Conservation (phyloP, 2,888 invertebrate genomes). For the Lochmaea crataegi region DNA sequence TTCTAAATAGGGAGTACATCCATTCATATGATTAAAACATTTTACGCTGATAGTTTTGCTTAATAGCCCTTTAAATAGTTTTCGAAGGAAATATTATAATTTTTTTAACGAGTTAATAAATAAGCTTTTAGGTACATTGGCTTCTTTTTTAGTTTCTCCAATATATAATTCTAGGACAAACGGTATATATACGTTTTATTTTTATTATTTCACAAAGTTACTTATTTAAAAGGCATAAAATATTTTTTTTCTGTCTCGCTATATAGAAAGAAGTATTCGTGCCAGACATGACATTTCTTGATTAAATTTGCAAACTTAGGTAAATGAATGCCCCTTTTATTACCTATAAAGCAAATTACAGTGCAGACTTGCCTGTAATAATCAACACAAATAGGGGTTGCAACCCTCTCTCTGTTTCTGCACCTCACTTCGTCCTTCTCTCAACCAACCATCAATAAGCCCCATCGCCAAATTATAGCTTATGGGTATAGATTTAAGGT, state of each 20-base stretch:
- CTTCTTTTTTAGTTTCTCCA: too few relatives aligned
- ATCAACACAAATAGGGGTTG: slow-evolving; percentile 40
- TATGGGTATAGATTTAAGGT: slow-evolving; percentile 32
- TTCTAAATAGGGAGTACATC: slow-evolving; percentile 1
- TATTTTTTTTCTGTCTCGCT: background rate
- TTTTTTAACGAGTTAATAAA: background rate
- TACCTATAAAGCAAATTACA: slow-evolving; percentile 42
- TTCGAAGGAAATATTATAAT: background rate
- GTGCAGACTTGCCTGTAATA: slow-evolving; percentile 37
- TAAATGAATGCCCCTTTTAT: slow-evolving; percentile 38
- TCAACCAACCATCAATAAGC: slow-evolving; percentile 19
- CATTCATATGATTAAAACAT: slow-evolving; percentile 8
- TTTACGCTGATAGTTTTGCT: slow-evolving; percentile 13
- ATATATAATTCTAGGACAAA: too few relatives aligned
- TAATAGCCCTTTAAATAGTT: slow-evolving; percentile 10
- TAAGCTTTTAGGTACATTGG: too few relatives aligned
- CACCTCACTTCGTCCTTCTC: slow-evolving; percentile 15
- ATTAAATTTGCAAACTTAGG: slow-evolving; percentile 40
- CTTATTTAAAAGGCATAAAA: background rate
- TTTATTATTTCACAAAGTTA: too few relatives aligned
- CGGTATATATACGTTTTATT: too few relatives aligned
- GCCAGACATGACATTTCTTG: slow-evolving; percentile 34
- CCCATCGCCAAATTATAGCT: slow-evolving; percentile 38
- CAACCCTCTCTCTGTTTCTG: slow-evolving; percentile 15
- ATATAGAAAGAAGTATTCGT: slow-evolving; percentile 21